Percentiles rank a stretch among this genome's conserved stretches.
These are phyloP conservation scores for Dryobates pubescens DNA, from an alignment of 2,797 vertebrate species.

Conservation along the genomic window DNA sequence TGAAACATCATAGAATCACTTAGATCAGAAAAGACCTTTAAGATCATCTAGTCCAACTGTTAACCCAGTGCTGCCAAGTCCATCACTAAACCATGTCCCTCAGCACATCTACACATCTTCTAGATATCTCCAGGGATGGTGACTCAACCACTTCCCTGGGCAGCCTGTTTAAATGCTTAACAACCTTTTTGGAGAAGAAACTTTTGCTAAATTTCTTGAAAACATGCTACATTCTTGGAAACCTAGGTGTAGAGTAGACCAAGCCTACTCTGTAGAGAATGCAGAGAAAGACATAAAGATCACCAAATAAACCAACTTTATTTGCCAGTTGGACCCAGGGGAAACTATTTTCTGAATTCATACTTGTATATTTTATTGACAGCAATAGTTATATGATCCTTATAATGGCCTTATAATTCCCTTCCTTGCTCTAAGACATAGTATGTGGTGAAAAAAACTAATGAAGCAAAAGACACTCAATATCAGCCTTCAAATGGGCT, in stretches of 20 bases:
- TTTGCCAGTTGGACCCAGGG: conserved; percentile 1
- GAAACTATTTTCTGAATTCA: conserved; percentile 38
- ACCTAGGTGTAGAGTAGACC: neutral
- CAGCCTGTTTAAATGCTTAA: too few species aligned
- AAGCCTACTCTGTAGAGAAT: neutral
- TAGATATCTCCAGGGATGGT: too few species aligned
- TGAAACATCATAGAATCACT: neutral
- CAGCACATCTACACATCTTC: too few species aligned
- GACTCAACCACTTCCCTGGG: too few species aligned
- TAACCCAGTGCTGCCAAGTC: too few species aligned
- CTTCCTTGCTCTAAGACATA: conserved; percentile 37
- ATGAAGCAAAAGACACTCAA: conserved; percentile 41
- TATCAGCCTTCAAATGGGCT: conserved; percentile 41
- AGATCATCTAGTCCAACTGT: too few species aligned
- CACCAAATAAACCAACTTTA: neutral
- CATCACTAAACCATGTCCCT: too few species aligned
- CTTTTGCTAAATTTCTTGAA: too few species aligned
- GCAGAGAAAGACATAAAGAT: neutral
- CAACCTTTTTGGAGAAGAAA: too few species aligned
- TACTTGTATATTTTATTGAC: conserved; percentile 45
- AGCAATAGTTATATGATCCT: conserved; percentile 33
- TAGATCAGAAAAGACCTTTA: too few species aligned
- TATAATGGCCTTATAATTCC: conserved; percentile 52
- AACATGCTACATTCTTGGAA: neutral
- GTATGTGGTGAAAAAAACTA: conserved; percentile 43